Evolutionary conservation across 2,797 vertebrate genomes (phyloP).

Genomic region (Characodon lateralis): DNA sequence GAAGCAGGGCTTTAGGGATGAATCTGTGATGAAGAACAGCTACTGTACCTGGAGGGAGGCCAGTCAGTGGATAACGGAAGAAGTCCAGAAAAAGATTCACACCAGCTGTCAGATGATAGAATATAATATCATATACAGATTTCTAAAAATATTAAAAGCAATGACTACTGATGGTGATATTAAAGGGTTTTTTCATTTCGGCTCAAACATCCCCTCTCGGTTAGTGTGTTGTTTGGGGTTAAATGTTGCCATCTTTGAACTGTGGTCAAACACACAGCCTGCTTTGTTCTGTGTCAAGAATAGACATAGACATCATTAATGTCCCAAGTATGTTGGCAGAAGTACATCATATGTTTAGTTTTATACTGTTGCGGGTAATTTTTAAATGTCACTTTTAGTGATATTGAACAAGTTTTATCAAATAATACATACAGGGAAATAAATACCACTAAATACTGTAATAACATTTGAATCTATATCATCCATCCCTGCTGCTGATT

Average conservation of each 20-base stretch:
- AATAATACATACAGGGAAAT: not conserved
- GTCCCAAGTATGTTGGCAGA: not conserved
- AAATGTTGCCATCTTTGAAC: slow-evolving; percentile 50
- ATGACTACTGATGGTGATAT: slow-evolving; percentile 1
- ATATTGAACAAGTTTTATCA: not conserved
- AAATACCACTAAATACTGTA: not conserved
- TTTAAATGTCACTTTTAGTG: not conserved
- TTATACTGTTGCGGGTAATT: not conserved
- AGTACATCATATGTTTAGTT: not conserved
- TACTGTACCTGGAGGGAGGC: slow-evolving; percentile 18
- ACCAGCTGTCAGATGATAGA: not conserved
- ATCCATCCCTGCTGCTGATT: no score
- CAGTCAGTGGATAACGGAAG: not conserved
- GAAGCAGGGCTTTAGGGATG: slow-evolving; percentile 5
- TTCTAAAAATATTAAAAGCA: slow-evolving; percentile 8
- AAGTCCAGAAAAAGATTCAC: slow-evolving; percentile 17
- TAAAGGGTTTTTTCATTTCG: slow-evolving; percentile 12
- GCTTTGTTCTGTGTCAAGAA: slow-evolving; percentile 46
- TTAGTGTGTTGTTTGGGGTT: slow-evolving; percentile 36
- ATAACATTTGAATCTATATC: not conserved
- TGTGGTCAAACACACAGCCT: slow-evolving; percentile 40
- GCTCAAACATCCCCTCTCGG: slow-evolving; percentile 23
- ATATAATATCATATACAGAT: slow-evolving; percentile 9
- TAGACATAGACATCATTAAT: slow-evolving; percentile 23
- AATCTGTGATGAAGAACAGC: not conserved